Evolutionary conservation across 2,113 vertebrate genomes (phyloP).

Genomic region (Spheniscus mendiculus): DNA sequence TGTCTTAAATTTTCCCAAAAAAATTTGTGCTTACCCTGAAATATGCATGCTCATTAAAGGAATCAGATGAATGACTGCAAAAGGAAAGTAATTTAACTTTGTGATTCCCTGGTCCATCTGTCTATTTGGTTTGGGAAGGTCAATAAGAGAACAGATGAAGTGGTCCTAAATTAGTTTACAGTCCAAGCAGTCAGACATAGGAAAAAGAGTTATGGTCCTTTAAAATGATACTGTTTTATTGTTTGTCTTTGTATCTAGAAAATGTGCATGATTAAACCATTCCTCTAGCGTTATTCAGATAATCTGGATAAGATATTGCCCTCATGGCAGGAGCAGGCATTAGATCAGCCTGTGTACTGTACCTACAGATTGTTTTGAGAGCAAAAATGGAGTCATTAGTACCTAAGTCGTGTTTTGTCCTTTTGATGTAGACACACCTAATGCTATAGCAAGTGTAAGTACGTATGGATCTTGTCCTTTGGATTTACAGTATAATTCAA

Average conservation of each 20-base stretch:
- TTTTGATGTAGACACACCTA: neutral
- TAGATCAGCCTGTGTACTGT: neutral
- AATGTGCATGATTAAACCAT: neutral
- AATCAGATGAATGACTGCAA: neutral
- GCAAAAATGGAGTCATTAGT: neutral
- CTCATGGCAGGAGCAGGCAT: neutral
- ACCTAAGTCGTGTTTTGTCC: neutral
- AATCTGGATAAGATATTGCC: neutral
- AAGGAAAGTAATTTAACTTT: neutral
- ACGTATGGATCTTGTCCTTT: neutral
- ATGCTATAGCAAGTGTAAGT: neutral
- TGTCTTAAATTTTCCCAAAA: neutral
- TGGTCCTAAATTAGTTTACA: neutral
- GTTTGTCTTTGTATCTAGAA: neutral
- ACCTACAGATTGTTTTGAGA: neutral
- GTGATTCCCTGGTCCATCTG: neutral
- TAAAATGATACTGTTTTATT: neutral
- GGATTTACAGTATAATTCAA: neutral
- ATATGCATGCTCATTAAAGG: neutral
- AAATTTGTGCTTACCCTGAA: neutral
- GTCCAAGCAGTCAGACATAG: neutral
- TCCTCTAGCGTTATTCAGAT: neutral
- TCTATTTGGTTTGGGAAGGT: neutral
- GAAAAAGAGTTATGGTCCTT: neutral
- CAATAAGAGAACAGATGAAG: neutral